Base-by-base conservation (phyloP, 2,888 invertebrate species). In the Phengaris arion region DNA sequence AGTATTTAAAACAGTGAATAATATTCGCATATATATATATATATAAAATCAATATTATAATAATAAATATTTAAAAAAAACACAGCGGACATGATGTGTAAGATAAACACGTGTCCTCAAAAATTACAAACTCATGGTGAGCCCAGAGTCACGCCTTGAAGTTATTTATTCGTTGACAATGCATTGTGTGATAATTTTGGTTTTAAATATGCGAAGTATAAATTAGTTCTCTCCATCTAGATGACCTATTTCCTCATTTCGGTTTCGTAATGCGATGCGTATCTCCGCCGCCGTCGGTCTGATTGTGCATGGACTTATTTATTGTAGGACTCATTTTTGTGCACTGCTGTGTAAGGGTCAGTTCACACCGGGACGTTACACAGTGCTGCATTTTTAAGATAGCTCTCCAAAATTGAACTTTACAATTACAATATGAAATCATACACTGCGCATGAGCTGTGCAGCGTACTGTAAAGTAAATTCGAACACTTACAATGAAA, bases 101-200 rank as follows among this genome's bases (percentile, higher is more conserved):
- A 6, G 48, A 48, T 48, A 48, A 48, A 48, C 48, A 48, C 6
- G 48, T 72, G 45, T 72, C 72, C 35, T 6, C 0, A 2, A 52
- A 72, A 54, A 13, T 12, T n/a, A 13, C 54, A 15, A 72, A 72
- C 7, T 15, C 10, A 45, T 54, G 72, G 72, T 54, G 0, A 12
- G 2, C 52, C 35, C 35, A 72, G 51, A 75, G 75, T 75, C 75
- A 75, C 75, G 76, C 77, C 68, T 76, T 75, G 76, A 35, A 52
- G 55, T 68, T 77, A 69, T 74, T 75, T 75, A 74, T 75, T 75
- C 74, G 76, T 79, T 77, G 78, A 79, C 79, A 79, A 74, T 68
- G 76, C 78, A 80, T 80, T 80, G 80, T 81, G 80, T 79, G 79
- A 78, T 80, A 80, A 79, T 80, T 80, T 79, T 77, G 64, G 76